Conservation (phyloP, 1,140 invertebrate genomes). For the Drosophila serrata region DNA sequence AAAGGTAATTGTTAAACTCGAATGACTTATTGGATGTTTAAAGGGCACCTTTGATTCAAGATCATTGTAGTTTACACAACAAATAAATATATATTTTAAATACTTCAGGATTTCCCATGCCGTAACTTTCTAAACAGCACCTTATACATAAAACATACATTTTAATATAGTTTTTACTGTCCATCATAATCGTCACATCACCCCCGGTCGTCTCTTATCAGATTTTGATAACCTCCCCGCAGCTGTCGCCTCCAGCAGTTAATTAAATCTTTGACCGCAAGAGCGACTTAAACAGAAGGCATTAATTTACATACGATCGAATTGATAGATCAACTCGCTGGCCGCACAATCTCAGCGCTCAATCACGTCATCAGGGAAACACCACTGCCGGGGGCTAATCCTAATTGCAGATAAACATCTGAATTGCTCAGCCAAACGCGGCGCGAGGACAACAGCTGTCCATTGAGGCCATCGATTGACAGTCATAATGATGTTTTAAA, state of each 20-base stretch:
- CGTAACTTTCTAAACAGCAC: neutral
- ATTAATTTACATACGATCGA: constrained; percentile 78
- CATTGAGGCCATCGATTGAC: constrained; percentile 52
- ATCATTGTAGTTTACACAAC: too few relatives aligned
- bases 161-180: neutral
- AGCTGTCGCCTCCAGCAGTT: constrained; percentile 52
- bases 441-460: constrained; percentile 59
- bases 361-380: constrained; percentile 59
- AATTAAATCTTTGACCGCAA: constrained; percentile 66
- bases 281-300: constrained; percentile 21
- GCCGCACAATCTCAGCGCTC: constrained; percentile 41
- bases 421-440: constrained; percentile 64
- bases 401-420: constrained; percentile 81
- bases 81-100: neutral
- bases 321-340: constrained; percentile 71
- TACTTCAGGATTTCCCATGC: neutral
- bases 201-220: neutral
- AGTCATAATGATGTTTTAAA: constrained; percentile 81
- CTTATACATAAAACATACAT: neutral
- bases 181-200: neutral
- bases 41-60: too few relatives aligned
- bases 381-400: constrained; percentile 61
- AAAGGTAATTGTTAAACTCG: neutral
- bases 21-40: neutral
- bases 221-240: constrained; percentile 24